phyloP scores from a whole-genome alignment of 2,113 vertebrate genomes.

The Scortum barcoo region DNA sequence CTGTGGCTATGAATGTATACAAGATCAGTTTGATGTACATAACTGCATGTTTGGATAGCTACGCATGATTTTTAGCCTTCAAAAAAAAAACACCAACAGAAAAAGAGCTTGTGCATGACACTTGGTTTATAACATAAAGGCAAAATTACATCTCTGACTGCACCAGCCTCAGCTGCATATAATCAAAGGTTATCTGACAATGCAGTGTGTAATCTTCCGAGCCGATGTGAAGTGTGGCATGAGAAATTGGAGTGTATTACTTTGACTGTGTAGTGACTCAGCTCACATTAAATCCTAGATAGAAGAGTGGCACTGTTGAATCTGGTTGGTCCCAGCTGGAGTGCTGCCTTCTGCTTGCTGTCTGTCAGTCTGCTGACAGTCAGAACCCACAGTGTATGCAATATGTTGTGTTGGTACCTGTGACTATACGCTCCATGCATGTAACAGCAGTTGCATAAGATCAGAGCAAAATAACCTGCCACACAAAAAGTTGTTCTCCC shows the following conservation, averaged over 20 bases:
- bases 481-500: background rate
- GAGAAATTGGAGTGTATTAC: slow-evolving; percentile 51
- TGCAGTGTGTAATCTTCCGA: slow-evolving; percentile 62
- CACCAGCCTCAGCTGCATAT: slow-evolving; percentile 35
- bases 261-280: slow-evolving; percentile 57
- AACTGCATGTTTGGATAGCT: background rate
- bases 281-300: slow-evolving; percentile 54
- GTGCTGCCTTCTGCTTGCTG: slow-evolving; percentile 31
- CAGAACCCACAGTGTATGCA: slow-evolving; percentile 8
- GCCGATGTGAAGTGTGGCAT: slow-evolving; percentile 53
- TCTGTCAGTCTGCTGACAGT: slow-evolving; percentile 30
- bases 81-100: slow-evolving; percentile 26
- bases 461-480: background rate
- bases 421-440: background rate
- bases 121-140: slow-evolving; percentile 36
- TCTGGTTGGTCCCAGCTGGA: slow-evolving; percentile 36
- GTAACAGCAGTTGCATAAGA: background rate
- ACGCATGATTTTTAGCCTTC: slow-evolving; percentile 2
- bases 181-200: slow-evolving; percentile 71
- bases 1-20: slow-evolving; percentile 3
- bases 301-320: slow-evolving; percentile 33
- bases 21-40: slow-evolving; percentile 8
- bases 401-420: slow-evolving; percentile 7
- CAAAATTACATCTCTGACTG: slow-evolving; percentile 56
- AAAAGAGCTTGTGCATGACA: background rate